A percentile compares a stretch with the other conserved stretches of the same genome.
These are phyloP conservation scores for Perodicticus potto DNA, from an alignment of 2,797 vertebrate species.

Conservation along the genomic window DNA sequence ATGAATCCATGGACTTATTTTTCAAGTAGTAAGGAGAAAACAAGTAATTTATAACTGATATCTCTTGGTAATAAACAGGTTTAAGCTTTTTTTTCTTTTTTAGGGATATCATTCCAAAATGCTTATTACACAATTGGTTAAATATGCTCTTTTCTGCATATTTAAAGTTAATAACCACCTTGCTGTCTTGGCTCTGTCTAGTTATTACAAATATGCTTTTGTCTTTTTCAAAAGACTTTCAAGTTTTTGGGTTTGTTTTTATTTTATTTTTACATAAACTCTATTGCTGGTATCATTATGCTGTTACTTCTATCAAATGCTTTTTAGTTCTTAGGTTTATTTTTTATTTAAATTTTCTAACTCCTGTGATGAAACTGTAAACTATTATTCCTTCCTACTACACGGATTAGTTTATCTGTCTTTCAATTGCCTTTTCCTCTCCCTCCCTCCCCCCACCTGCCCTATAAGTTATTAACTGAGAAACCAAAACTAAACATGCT, in stretches of 20 bases:
- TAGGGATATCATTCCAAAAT: neutral
- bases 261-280: neutral
- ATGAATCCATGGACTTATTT: neutral
- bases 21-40: constrained; percentile 13
- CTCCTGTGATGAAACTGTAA: neutral
- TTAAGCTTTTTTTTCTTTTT: neutral
- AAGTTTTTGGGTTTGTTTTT: neutral
- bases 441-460: neutral
- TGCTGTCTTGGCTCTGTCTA: neutral
- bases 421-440: constrained; percentile 38
- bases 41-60: neutral
- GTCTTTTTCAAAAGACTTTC: constrained; percentile 35
- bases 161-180: neutral
- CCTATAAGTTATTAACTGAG: neutral
- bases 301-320: neutral
- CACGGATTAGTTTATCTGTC: neutral
- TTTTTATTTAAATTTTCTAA: constrained; percentile 49
- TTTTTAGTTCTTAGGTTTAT: constrained; percentile 38
- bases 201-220: neutral
- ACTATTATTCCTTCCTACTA: neutral
- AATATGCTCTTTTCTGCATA: neutral
- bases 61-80: neutral
- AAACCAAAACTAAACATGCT: neutral
- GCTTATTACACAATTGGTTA: neutral
- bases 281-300: neutral